Evolutionary conservation across 2,888 invertebrate genomes (phyloP), one percentile per base, ranked within the genome.

Genomic region (Cephus spinipes): DNA sequence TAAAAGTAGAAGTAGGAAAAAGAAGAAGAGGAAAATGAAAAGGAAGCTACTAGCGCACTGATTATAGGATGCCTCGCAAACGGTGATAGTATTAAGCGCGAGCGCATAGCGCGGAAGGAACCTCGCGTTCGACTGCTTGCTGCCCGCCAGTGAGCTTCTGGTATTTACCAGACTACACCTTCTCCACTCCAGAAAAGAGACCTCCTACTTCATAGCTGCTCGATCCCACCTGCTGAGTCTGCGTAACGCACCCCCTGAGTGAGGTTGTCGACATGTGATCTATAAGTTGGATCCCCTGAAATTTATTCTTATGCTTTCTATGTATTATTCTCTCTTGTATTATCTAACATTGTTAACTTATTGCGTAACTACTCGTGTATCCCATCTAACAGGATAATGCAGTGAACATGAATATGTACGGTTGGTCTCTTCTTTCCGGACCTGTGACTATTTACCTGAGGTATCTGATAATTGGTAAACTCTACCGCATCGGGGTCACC

Each of bases 111-210:
- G 71, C 71, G 71, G 71, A 71, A 71, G 71, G 71, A 71, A 71
- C 32, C 32, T 40, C 73, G 30, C 11, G 73, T 68, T 31, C 40
- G 34, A 68, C 73, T 73, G 34, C 31, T 15, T 75, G 78, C 76
- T 73, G 32, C 23, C 69, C 76, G 55, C 55, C 40, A 68, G 75
- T 33, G 40, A 76, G 68, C 75, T 76, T 35, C 76, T 69, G 76
- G 76, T 79, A 79, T 79, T 79, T 79, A 79, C 79, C 76, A 36
- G 69, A 76, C 76, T 23, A 69, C 76, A 79, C 79, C 79, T 79
- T 79, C 79, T 79, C 79, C 76, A 55, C 68, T 77, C 31, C 9
- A 40, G 69, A 31, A 68, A 75, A 75, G 75, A 68, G 55, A 30
- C 68, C 75, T 30, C 75, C 74, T 55, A 55, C 55, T 55, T 55